These are phyloP conservation scores for Cydia splendana DNA, from an alignment of 1,140 invertebrate genomes.

Conservation along the genomic window DNA sequence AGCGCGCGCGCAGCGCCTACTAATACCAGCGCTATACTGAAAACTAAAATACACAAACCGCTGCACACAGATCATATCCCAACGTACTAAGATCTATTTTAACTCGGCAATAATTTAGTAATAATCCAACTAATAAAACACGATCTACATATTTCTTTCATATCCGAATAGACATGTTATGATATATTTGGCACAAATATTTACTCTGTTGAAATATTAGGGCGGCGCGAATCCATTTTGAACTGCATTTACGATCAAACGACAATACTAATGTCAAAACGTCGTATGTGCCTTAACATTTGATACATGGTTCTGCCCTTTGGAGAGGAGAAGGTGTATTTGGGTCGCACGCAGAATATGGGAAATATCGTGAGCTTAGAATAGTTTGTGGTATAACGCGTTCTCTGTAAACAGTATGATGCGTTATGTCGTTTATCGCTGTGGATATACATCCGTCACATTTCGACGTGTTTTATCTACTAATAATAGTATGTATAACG, in stretches of 20 bases:
- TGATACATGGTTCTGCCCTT: not conserved
- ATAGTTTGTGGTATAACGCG: conserved; percentile 16
- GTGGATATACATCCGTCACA: not conserved
- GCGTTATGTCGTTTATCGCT: conserved; percentile 9
- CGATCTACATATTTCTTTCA: conserved; percentile 29
- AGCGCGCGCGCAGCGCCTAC: not conserved
- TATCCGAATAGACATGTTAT: conserved; percentile 30
- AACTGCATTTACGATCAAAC: conserved; percentile 10
- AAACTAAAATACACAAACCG: not conserved
- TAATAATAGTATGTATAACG: too few relatives aligned
- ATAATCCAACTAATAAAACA: conserved; percentile 21
- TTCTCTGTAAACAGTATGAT: conserved; percentile 13
- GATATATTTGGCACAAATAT: conserved; percentile 29
- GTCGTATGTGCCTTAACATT: not conserved
- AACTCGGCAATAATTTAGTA: not conserved
- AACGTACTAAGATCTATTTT: conserved; percentile 5
- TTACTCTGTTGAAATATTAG: conserved; percentile 23
- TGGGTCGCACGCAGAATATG: conserved; percentile 16
- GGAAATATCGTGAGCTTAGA: conserved; percentile 3
- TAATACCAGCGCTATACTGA: not conserved
- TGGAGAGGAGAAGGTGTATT: not conserved
- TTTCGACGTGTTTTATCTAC: too few relatives aligned
- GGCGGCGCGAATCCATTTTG: not conserved
- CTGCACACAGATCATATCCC: not conserved
- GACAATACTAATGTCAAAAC: not conserved